phyloP scores from a whole-genome alignment of 1,140 invertebrate genomes.

The Drosophila pseudoananassae region DNA sequence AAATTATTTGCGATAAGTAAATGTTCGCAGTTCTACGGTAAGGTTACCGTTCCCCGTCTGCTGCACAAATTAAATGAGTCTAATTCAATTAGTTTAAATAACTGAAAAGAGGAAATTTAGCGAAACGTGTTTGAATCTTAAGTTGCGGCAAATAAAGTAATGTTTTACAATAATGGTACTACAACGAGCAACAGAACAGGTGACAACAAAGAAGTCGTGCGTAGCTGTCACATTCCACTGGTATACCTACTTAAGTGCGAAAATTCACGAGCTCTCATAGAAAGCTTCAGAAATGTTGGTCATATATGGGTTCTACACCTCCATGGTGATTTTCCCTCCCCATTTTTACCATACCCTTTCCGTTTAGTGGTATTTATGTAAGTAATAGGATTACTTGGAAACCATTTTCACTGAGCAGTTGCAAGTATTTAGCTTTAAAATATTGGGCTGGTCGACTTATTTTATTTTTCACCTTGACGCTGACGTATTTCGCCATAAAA shows the following conservation, averaged over 20 bases:
- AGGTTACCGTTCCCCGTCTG: background rate
- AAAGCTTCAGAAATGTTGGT: constrained; percentile 20
- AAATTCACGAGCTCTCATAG: constrained; percentile 43
- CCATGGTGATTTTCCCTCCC: background rate
- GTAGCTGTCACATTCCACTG: constrained; percentile 7
- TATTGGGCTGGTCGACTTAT: constrained; percentile 3
- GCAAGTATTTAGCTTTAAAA: constrained; percentile 16
- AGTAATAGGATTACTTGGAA: constrained; percentile 54
- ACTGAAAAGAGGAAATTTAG: constrained; percentile 55
- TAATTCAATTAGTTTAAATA: constrained; percentile 54
- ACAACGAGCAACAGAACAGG: constrained; percentile 5
- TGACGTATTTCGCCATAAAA: background rate
- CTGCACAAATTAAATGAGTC: constrained; percentile 28
- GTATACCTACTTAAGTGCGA: constrained; percentile 39
- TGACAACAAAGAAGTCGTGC: constrained; percentile 30
- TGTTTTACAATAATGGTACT: background rate
- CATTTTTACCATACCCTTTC: constrained; percentile 4
- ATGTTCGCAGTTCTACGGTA: background rate
- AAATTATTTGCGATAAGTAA: constrained; percentile 2
- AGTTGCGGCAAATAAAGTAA: constrained; percentile 4
- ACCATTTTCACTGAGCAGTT: constrained; percentile 23
- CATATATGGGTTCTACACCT: background rate
- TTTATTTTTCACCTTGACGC: background rate
- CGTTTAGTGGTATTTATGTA: constrained; percentile 56
- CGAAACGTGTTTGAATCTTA: constrained; percentile 44